Evolutionary conservation across 2,797 vertebrate genomes (phyloP).

Genomic region (Bovichtus diacanthus): DNA sequence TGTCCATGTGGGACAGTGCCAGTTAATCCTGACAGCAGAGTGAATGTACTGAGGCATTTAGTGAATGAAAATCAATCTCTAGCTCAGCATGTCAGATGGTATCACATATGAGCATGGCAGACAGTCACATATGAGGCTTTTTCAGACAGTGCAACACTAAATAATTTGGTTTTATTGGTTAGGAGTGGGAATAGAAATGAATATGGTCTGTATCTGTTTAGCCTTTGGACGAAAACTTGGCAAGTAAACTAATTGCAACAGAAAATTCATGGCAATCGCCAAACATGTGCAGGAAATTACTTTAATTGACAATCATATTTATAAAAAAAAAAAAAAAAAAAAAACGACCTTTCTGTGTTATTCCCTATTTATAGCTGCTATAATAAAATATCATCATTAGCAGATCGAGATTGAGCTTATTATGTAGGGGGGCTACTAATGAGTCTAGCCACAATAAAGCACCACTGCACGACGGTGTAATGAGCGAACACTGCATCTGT

Average conservation of each 20-base stretch:
- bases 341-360: slow-evolving; percentile 30
- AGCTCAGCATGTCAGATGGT: slow-evolving; percentile 33
- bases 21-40: slow-evolving; percentile 53
- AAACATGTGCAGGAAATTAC: background rate
- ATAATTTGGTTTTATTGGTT: slow-evolving; percentile 6
- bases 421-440: slow-evolving; percentile 27
- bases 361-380: slow-evolving; percentile 22
- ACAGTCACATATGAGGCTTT: slow-evolving; percentile 15
- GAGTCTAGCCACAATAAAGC: slow-evolving; percentile 48
- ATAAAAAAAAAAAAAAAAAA: no score
- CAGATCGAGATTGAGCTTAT: slow-evolving; percentile 27
- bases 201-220: background rate
- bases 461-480: slow-evolving; percentile 12
- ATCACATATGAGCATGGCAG: slow-evolving; percentile 9
- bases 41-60: slow-evolving; percentile 48
- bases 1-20: slow-evolving; percentile 52
- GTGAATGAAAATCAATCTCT: slow-evolving; percentile 56
- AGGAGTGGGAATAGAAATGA: background rate
- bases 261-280: background rate
- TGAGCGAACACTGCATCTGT: slow-evolving; percentile 35
- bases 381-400: slow-evolving; percentile 46
- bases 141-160: background rate
- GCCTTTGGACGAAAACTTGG: background rate
- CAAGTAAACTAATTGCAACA: background rate
- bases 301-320: slow-evolving; percentile 13